Percentiles rank a stretch among this genome's conserved stretches.
Evolutionary conservation across 2,888 invertebrate genomes (phyloP).

Genomic region (Trisateles emortualis): DNA sequence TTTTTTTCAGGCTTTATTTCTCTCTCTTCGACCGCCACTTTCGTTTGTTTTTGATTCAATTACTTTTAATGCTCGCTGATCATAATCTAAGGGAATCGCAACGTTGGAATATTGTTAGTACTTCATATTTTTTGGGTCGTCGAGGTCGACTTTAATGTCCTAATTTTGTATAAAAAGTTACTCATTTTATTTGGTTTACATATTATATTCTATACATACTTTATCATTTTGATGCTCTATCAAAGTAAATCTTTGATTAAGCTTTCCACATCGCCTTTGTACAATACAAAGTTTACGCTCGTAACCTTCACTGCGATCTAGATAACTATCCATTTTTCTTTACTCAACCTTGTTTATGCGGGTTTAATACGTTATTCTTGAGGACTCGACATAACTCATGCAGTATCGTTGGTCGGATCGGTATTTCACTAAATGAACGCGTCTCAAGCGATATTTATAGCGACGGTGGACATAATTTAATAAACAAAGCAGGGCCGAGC

Average conservation of each 20-base stretch:
- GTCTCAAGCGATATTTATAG: slow-evolving; percentile 80
- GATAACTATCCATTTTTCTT: slow-evolving; percentile 69
- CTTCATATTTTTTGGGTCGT: slow-evolving; percentile 51
- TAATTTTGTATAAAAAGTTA: slow-evolving; percentile 25
- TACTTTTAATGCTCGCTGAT: slow-evolving; percentile 75
- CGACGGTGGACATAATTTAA: slow-evolving; percentile 84
- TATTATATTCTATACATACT: neutral
- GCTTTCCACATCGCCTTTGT: slow-evolving; percentile 4
- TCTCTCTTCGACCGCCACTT: slow-evolving; percentile 72
- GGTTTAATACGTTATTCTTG: slow-evolving; percentile 72
- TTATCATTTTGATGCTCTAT: slow-evolving; percentile 5
- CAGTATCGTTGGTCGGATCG: slow-evolving; percentile 79
- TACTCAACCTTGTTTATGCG: slow-evolving; percentile 64
- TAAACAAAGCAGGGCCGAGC: slow-evolving; percentile 83
- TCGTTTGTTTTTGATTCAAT: slow-evolving; percentile 84
- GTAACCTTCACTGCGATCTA: slow-evolving; percentile 59
- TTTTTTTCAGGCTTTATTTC: slow-evolving; percentile 77
- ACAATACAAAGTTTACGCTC: slow-evolving; percentile 31
- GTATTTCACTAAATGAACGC: slow-evolving; percentile 85
- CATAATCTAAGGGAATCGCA: slow-evolving; percentile 61
- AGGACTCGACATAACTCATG: slow-evolving; percentile 80
- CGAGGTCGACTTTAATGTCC: slow-evolving; percentile 34
- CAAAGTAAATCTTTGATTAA: neutral
- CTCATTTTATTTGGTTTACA: neutral
- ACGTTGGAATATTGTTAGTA: slow-evolving; percentile 55